Percentiles rank a stretch among this genome's conserved stretches.
Evolutionary conservation across 2,113 vertebrate species (phyloP).

Genomic region (Theristicus caerulescens): DNA sequence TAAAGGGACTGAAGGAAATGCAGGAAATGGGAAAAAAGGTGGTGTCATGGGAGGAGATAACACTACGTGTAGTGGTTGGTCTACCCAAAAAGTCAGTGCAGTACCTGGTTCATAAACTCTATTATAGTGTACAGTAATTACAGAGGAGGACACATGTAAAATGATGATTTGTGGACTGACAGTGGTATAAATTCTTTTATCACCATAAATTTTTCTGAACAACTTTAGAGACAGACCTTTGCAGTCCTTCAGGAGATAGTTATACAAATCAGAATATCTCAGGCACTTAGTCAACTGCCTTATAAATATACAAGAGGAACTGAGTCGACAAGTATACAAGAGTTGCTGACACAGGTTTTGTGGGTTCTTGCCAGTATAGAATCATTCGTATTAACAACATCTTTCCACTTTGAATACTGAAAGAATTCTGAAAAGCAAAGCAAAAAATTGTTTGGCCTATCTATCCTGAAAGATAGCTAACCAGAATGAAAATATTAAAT

Average conservation of each 20-base stretch:
- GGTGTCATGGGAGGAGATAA: background rate
- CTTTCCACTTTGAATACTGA: constrained; percentile 2
- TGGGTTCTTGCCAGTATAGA: constrained; percentile 5
- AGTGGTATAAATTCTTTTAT: background rate
- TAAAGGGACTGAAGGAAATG: background rate
- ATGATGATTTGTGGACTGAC: background rate
- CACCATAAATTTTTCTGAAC: background rate
- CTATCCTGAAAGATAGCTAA: background rate
- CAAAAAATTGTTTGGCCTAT: background rate
- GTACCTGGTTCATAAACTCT: background rate
- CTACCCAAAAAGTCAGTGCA: background rate
- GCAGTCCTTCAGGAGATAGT: background rate
- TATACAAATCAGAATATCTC: background rate
- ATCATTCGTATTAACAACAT: background rate
- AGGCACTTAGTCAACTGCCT: background rate
- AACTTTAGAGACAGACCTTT: background rate
- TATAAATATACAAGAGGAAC: constrained; percentile 24
- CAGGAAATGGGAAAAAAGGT: background rate
- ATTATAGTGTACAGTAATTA: background rate
- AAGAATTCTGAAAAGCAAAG: constrained; percentile 11
- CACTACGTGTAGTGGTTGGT: background rate
- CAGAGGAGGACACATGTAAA: background rate
- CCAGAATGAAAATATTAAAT: background rate
- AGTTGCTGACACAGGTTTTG: constrained; percentile 32
- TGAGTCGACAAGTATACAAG: background rate